Evolutionary conservation across 2,888 invertebrate species (phyloP).

Genomic region (Eledona agricola): DNA sequence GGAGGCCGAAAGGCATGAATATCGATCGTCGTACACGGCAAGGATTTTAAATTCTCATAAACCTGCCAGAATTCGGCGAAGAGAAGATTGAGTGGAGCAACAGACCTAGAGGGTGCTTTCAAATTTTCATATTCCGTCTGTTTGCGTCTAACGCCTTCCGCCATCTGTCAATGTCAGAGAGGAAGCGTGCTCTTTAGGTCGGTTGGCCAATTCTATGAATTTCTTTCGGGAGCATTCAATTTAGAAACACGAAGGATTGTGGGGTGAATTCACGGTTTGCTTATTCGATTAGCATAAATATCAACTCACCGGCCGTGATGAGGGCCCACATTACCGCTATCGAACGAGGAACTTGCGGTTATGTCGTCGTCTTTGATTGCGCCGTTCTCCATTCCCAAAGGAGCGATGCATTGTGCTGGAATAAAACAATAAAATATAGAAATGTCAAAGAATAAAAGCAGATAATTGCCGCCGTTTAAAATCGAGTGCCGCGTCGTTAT

Average conservation of each 20-base stretch:
- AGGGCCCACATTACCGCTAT: slow-evolving; percentile 86
- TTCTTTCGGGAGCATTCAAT: slow-evolving; percentile 50
- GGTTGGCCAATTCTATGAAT: slow-evolving; percentile 54
- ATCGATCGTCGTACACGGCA: slow-evolving; percentile 50
- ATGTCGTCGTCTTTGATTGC: slow-evolving; percentile 83
- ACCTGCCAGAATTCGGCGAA: slow-evolving; percentile 56
- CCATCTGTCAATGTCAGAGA: slow-evolving; percentile 54
- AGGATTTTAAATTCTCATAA: slow-evolving; percentile 60
- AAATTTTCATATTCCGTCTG: slow-evolving; percentile 57
- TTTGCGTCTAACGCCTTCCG: slow-evolving; percentile 52
- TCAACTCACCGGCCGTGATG: slow-evolving; percentile 80
- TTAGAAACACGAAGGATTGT: slow-evolving; percentile 51
- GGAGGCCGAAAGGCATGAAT: too few relatives aligned
- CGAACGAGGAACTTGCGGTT: slow-evolving; percentile 86
- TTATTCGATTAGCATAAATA: slow-evolving; percentile 54
- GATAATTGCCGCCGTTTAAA: too few relatives aligned
- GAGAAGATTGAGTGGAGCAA: slow-evolving; percentile 55
- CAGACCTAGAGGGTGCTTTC: slow-evolving; percentile 54
- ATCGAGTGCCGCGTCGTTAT: too few relatives aligned
- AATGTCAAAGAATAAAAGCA: too few relatives aligned
- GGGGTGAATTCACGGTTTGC: slow-evolving; percentile 44
- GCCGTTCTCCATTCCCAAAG: slow-evolving; percentile 88
- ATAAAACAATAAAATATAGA: too few relatives aligned
- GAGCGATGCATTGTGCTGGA: slow-evolving; percentile 82
- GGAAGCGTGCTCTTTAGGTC: slow-evolving; percentile 48